These are phyloP conservation scores for Microchirus variegatus DNA, from an alignment of 2,797 vertebrate species.

Conservation along the genomic window DNA sequence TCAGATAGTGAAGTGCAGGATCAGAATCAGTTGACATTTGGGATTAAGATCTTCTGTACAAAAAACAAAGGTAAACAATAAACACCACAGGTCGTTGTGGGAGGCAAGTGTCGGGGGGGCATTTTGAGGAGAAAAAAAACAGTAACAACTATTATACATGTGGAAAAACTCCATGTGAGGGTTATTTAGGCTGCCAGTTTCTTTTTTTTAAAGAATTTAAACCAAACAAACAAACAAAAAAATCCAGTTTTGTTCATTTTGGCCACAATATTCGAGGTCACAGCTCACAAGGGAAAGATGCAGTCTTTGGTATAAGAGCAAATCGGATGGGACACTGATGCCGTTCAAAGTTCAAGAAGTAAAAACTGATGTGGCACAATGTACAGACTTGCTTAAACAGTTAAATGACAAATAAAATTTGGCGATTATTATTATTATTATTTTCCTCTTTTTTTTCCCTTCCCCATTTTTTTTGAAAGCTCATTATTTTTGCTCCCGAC, in stretches of 20 bases:
- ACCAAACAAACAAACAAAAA: constrained; percentile 18
- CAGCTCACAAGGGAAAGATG: constrained; percentile 65
- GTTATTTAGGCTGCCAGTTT: constrained; percentile 52
- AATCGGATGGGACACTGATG: constrained; percentile 67
- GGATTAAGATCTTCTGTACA: constrained; percentile 45
- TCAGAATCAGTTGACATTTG: constrained; percentile 17
- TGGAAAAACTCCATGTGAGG: constrained; percentile 46
- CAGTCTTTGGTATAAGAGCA: constrained; percentile 91
- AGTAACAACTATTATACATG: constrained; percentile 55
- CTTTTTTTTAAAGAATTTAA: constrained; percentile 6
- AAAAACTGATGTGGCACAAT: constrained; percentile 67
- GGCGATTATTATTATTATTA: constrained; percentile 60
- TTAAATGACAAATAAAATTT: constrained; percentile 71
- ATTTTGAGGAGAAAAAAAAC: constrained; percentile 21
- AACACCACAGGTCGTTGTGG: constrained; percentile 25
- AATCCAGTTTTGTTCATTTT: constrained; percentile 44
- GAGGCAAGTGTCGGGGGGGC: constrained; percentile 21
- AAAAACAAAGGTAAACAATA: constrained; percentile 18
- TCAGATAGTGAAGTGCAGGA: constrained; percentile 12
- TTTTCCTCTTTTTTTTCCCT: constrained; percentile 48
- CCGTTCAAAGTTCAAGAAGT: constrained; percentile 71
- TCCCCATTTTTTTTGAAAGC: constrained; percentile 82
- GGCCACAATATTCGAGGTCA: constrained; percentile 61
- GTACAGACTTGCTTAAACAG: constrained; percentile 84
- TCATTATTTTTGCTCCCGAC: constrained; percentile 78